Evolutionary conservation across 2,888 invertebrate species (phyloP).

Genomic region (Erannis defoliaria): DNA sequence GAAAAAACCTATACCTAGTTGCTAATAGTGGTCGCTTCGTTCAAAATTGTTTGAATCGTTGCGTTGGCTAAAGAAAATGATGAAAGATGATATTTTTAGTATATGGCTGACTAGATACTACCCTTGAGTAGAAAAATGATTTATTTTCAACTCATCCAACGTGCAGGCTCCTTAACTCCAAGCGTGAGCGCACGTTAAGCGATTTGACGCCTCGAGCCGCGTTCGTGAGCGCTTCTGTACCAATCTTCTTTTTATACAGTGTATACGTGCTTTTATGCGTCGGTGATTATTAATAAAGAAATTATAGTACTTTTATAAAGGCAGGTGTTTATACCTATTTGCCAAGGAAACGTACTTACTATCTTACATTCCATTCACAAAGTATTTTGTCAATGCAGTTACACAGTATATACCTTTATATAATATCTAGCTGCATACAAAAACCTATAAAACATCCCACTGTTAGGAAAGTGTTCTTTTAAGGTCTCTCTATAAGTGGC

Average conservation of each 20-base stretch:
- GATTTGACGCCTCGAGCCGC: slow-evolving; percentile 65
- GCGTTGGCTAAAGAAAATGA: too few relatives aligned
- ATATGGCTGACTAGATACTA: too few relatives aligned
- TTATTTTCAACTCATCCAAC: neutral
- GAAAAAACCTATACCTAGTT: too few relatives aligned
- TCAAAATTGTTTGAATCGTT: too few relatives aligned
- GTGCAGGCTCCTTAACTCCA: slow-evolving; percentile 38
- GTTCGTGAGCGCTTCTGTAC: slow-evolving; percentile 63
- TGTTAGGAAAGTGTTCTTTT: too few relatives aligned
- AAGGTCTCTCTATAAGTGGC: too few relatives aligned
- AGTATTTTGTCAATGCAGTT: neutral
- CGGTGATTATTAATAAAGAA: slow-evolving; percentile 35
- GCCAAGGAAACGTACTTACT: slow-evolving; percentile 1
- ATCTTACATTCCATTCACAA: neutral
- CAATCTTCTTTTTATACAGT: slow-evolving; percentile 33
- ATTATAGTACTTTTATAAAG: slow-evolving; percentile 26
- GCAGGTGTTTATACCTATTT: neutral
- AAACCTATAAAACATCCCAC: too few relatives aligned
- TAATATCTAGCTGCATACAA: too few relatives aligned
- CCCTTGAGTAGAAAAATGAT: too few relatives aligned
- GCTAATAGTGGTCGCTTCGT: too few relatives aligned
- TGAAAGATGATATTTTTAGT: too few relatives aligned
- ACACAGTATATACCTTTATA: too few relatives aligned
- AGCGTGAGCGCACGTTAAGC: slow-evolving; percentile 62
- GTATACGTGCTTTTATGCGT: slow-evolving; percentile 32